Evolutionary conservation across 2,113 vertebrate genomes (phyloP), one percentile per base, ranked within the genome.

Genomic region (Fregata magnificens): DNA sequence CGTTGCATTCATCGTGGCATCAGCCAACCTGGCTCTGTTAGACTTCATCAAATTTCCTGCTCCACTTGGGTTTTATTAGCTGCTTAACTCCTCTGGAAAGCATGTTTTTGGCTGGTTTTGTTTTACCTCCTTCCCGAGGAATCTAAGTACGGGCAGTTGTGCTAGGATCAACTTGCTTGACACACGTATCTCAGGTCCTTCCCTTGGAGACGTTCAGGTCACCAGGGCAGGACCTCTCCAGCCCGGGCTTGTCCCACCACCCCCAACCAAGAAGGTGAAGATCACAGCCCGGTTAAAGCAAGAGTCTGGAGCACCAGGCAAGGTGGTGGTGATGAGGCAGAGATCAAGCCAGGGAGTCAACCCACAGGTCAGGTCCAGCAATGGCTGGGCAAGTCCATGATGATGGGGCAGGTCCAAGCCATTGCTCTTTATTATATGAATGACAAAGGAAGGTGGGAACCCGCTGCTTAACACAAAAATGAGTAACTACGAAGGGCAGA

Each of bases 31-130:
- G 55, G 82, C 76, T 73, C 56, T 26, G 8, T 17, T 36, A 71
- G 52, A 32, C 85, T 95, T 56, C 82, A 78, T 47, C 76, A 63
- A 24, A 91, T 93, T 82, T 95, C 83, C 86, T 94, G 76, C 76
- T 86, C 55, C 38, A 7, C 76, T 82, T 88, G 56, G 28, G 45
- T 88, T 86, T 93, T 78, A 67, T 59, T 55, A 71, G 87, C 63
- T 92, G 69, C 72, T 74, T 50, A 90, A 83, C 67, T 74, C 50
- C 1, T 2, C 86, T 67, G 80, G 65, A 93, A 86, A 88, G 82
- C 3, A 6, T 38, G 25, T 8, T 32, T 72, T 58, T 49, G 93
- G 71, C 79, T 49, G 88, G 22, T 70, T 87, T 82, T 44, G 58
- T 22, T 88, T 26, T 2, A 53, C 50, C 42, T 81, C 44, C 69